A percentile compares a stretch with the other conserved stretches of the same genome.
Evolutionary conservation across 1,140 invertebrate genomes (phyloP).

Genomic region (Zaprionus ghesquierei): DNA sequence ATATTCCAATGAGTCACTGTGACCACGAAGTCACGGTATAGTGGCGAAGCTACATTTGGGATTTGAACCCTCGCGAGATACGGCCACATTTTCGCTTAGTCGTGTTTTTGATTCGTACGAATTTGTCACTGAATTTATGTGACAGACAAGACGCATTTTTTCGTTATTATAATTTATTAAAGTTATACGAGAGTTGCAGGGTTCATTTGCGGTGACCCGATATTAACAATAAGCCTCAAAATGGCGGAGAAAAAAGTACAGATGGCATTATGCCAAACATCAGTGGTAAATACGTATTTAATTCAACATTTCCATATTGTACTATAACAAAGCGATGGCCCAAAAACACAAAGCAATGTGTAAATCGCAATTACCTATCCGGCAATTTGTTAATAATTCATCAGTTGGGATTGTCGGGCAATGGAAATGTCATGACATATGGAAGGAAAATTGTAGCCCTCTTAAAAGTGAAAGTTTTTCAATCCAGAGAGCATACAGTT

Average conservation of each 20-base stretch:
- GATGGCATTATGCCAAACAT: slow-evolving; percentile 81
- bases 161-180: slow-evolving; percentile 17
- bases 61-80: neutral
- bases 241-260: slow-evolving; percentile 80
- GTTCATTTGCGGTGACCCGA: neutral
- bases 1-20: neutral
- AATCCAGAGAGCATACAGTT: slow-evolving; percentile 21
- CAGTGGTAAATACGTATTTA: slow-evolving; percentile 68
- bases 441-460: slow-evolving; percentile 20
- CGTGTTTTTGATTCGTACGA: slow-evolving; percentile 40
- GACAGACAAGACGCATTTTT: slow-evolving; percentile 21
- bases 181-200: slow-evolving; percentile 3
- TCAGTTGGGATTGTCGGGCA: neutral
- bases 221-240: slow-evolving; percentile 57
- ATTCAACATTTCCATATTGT: neutral
- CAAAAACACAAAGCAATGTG: slow-evolving; percentile 1
- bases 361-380: neutral
- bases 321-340: slow-evolving; percentile 1
- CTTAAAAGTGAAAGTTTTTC: slow-evolving; percentile 68
- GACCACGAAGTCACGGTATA: neutral
- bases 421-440: slow-evolving; percentile 25
- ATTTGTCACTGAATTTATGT: slow-evolving; percentile 23
- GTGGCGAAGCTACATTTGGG: slow-evolving; percentile 1
- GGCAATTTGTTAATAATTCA: slow-evolving; percentile 4
- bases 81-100: slow-evolving; percentile 12